Conservation (phyloP, 2,888 invertebrate species). For the Aphrophora alni region DNA sequence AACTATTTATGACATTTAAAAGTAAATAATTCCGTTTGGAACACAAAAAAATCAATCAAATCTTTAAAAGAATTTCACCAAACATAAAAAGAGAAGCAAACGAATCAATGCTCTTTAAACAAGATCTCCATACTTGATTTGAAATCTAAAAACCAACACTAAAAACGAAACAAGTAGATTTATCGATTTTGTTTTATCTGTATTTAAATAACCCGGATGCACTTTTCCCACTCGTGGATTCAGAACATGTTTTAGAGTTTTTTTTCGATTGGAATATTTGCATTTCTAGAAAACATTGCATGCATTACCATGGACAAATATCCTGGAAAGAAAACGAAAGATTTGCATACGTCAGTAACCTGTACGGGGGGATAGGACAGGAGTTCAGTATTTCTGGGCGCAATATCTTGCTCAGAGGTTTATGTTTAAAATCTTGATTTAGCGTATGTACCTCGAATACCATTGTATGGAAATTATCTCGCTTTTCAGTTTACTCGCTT, state of each 20-base stretch:
- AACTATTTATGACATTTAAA: too few relatives aligned
- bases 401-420: background rate
- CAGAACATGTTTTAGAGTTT: background rate
- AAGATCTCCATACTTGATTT: too few relatives aligned
- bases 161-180: too few relatives aligned
- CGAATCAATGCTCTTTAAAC: too few relatives aligned
- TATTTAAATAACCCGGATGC: background rate
- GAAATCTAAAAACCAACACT: too few relatives aligned
- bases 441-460: background rate
- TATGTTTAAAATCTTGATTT: background rate
- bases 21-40: too few relatives aligned
- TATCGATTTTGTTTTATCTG: background rate
- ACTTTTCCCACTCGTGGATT: background rate
- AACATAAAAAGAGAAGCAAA: too few relatives aligned
- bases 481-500: too few relatives aligned
- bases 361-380: background rate
- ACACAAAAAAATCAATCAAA: too few relatives aligned
- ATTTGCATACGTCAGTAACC: background rate
- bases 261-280: background rate
- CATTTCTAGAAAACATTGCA: background rate
- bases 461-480: background rate
- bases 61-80: too few relatives aligned
- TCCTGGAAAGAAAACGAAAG: background rate
- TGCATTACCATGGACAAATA: background rate
- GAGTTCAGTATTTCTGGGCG: background rate